These are phyloP conservation scores for Hydraecia micacea DNA, from an alignment of 2,888 invertebrate species.

Conservation along the genomic window DNA sequence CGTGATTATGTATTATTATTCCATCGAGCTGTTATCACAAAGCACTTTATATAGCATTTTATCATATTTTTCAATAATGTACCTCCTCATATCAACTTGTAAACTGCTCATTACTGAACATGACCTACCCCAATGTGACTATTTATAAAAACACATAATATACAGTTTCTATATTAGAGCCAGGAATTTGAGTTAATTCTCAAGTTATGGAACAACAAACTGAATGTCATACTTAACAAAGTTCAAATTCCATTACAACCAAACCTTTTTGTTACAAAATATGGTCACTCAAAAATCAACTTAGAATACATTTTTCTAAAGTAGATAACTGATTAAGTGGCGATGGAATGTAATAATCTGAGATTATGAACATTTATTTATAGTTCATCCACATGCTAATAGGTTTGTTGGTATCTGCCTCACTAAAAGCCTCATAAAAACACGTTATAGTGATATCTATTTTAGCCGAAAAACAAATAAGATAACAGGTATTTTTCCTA, in stretches of 20 bases:
- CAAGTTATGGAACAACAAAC: neutral
- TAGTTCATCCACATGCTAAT: no score
- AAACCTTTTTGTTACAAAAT: neutral
- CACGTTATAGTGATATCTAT: neutral
- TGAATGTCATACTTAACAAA: neutral
- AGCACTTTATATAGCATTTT: neutral
- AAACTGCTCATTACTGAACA: neutral
- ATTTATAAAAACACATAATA: neutral
- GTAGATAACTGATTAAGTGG: no score
- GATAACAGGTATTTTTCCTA: slow-evolving; percentile 23
- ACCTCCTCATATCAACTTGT: neutral
- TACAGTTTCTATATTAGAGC: neutral
- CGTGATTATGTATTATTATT: neutral
- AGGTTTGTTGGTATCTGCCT: neutral
- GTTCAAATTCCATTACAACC: no score
- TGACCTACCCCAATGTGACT: slow-evolving; percentile 14
- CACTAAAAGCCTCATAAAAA: neutral
- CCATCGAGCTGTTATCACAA: neutral
- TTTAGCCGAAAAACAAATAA: slow-evolving; percentile 13
- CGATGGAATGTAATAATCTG: no score
- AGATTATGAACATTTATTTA: neutral
- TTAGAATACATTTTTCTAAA: neutral
- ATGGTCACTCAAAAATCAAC: neutral
- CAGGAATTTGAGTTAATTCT: neutral
- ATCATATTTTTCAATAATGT: slow-evolving; percentile 7